Evolutionary conservation across 2,113 vertebrate genomes (phyloP).

Genomic region (Erythrocercus mccallii): DNA sequence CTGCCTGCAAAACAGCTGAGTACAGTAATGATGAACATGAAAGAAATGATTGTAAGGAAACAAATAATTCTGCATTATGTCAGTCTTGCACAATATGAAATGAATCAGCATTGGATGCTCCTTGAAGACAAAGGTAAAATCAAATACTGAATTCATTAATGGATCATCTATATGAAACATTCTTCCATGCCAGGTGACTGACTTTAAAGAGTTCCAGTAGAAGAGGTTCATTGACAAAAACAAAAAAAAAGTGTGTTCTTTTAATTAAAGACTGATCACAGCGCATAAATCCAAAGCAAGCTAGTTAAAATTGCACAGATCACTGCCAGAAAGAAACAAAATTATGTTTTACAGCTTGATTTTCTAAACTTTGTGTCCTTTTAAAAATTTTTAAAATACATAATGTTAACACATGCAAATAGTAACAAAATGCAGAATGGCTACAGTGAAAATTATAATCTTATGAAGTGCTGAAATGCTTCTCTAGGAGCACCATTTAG

Average conservation of each 20-base stretch:
- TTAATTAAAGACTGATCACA: background rate
- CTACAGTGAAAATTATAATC: background rate
- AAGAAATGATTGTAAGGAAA: conserved; percentile 9
- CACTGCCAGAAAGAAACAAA: background rate
- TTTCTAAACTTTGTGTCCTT: background rate
- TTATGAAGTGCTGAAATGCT: background rate
- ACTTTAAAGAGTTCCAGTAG: background rate
- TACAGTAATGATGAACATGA: background rate
- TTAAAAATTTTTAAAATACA: background rate
- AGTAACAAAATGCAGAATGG: background rate
- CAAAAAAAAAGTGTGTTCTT: background rate
- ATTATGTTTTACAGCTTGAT: background rate
- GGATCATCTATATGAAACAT: background rate
- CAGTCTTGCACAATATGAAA: background rate
- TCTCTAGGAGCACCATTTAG: background rate
- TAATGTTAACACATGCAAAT: background rate
- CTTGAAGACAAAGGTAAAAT: background rate
- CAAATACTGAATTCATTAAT: background rate
- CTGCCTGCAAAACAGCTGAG: background rate
- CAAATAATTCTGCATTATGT: background rate
- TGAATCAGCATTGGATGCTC: background rate
- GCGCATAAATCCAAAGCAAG: background rate
- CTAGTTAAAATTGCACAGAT: background rate
- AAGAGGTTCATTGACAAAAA: background rate
- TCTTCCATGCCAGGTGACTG: background rate